Conservation (phyloP, 2,113 vertebrate species). For the Zosterops borbonicus region DNA sequence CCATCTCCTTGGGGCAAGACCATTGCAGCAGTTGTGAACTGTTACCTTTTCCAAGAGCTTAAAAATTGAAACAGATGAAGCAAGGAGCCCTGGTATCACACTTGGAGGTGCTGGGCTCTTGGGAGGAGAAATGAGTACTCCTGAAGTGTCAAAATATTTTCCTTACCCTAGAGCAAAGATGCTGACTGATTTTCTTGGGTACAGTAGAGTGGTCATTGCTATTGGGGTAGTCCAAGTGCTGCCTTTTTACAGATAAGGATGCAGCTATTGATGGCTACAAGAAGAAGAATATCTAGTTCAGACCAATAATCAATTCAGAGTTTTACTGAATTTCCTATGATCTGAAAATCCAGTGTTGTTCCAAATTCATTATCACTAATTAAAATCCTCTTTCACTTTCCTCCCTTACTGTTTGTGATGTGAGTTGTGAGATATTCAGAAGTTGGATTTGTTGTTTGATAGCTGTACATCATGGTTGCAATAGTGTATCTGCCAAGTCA, state of each 20-base stretch:
- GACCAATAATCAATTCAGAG: not conserved
- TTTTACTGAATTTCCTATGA: not conserved
- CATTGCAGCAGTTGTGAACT: not conserved
- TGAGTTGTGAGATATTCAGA: not conserved
- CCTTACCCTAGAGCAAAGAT: not conserved
- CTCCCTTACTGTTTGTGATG: not conserved
- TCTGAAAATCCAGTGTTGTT: not conserved
- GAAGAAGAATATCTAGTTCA: not conserved
- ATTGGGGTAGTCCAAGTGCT: not conserved
- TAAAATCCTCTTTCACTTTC: not conserved
- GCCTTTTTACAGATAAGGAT: not conserved
- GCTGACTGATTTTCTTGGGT: not conserved
- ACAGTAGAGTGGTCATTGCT: not conserved
- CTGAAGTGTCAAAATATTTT: not conserved
- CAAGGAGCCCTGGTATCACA: not conserved
- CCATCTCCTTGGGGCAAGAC: not conserved
- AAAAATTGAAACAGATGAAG: not conserved
- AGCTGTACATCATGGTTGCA: not conserved
- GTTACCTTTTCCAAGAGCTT: not conserved
- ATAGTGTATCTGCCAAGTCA: not conserved
- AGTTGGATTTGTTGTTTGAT: not conserved
- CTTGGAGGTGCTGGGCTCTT: not conserved
- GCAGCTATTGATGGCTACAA: not conserved
- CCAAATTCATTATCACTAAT: not conserved
- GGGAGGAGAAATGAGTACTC: not conserved